Percentiles rank a stretch among this genome's conserved stretches.
Evolutionary conservation across 23 tunicate species (phyloP).

Genomic region (Halocynthia aurantium): DNA sequence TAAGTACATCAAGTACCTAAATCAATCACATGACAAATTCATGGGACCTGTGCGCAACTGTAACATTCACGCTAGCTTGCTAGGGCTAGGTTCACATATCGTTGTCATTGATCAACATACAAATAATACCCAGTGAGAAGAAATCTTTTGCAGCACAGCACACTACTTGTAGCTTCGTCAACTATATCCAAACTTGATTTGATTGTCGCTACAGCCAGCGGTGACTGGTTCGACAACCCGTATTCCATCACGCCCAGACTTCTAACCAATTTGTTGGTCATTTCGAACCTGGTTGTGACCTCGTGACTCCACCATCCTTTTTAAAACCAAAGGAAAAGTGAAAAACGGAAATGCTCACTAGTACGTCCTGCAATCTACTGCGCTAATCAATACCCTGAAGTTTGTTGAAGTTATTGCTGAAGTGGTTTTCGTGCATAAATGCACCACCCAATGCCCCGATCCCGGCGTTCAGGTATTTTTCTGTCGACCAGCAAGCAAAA

Average conservation of each 20-base stretch:
- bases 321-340: neutral
- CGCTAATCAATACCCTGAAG: neutral
- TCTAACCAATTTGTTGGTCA: slow-evolving; percentile 55
- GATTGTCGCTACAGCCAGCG: slow-evolving; percentile 36
- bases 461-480: slow-evolving; percentile 13
- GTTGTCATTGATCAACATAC: neutral
- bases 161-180: slow-evolving; percentile 32
- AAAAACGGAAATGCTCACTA: neutral
- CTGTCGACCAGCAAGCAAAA: slow-evolving; percentile 10
- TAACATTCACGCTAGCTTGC: too few relatives aligned
- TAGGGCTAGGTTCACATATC: too few relatives aligned
- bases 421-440: slow-evolving; percentile 13
- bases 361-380: neutral
- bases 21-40: too few relatives aligned
- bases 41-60: too few relatives aligned
- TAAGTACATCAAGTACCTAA: too few relatives aligned
- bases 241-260: slow-evolving; percentile 52
- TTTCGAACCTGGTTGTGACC: slow-evolving; percentile 45
- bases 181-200: slow-evolving; percentile 52
- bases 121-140: slow-evolving; percentile 48
- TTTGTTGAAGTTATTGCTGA: neutral
- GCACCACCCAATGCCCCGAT: neutral
- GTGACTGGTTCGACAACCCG: slow-evolving; percentile 46
- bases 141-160: slow-evolving; percentile 47
- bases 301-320: slow-evolving; percentile 95